Conservation (phyloP, 2,113 vertebrate genomes). For the Xerus inauris region DNA sequence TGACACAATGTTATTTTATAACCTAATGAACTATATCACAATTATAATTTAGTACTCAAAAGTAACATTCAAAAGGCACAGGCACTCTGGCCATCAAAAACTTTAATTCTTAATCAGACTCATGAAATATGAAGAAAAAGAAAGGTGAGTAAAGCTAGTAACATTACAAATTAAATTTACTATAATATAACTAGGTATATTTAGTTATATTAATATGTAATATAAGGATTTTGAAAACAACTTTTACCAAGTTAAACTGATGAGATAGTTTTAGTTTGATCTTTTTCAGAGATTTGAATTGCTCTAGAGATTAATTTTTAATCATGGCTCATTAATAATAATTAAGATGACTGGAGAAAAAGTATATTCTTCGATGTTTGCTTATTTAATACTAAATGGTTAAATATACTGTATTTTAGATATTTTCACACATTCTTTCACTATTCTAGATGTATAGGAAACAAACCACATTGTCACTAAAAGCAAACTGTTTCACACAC, state of each 20-base stretch:
- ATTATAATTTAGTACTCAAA: slow-evolving; percentile 37
- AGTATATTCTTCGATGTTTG: slow-evolving; percentile 27
- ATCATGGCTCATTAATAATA: slow-evolving; percentile 62
- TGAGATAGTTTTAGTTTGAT: not conserved
- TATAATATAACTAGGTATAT: not conserved
- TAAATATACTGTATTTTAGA: not conserved
- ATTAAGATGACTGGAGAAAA: slow-evolving; percentile 40
- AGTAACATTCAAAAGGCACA: not conserved
- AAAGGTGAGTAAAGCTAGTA: not conserved
- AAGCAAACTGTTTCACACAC: too few species aligned
- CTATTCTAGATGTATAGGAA: slow-evolving; percentile 12
- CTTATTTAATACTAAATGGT: slow-evolving; percentile 54
- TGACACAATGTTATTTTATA: not conserved
- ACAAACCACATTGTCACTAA: slow-evolving; percentile 55
- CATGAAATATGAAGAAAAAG: slow-evolving; percentile 17
- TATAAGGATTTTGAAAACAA: not conserved
- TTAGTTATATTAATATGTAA: not conserved
- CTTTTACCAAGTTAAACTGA: not conserved
- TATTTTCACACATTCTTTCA: slow-evolving; percentile 29
- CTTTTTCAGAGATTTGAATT: slow-evolving; percentile 47
- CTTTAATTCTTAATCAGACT: slow-evolving; percentile 40
- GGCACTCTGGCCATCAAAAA: not conserved
- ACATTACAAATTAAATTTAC: not conserved
- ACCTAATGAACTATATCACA: slow-evolving; percentile 4
- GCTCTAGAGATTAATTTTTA: slow-evolving; percentile 66